Conservation (phyloP, 1,140 invertebrate genomes). For the Ptiloglossa arizonensis region DNA sequence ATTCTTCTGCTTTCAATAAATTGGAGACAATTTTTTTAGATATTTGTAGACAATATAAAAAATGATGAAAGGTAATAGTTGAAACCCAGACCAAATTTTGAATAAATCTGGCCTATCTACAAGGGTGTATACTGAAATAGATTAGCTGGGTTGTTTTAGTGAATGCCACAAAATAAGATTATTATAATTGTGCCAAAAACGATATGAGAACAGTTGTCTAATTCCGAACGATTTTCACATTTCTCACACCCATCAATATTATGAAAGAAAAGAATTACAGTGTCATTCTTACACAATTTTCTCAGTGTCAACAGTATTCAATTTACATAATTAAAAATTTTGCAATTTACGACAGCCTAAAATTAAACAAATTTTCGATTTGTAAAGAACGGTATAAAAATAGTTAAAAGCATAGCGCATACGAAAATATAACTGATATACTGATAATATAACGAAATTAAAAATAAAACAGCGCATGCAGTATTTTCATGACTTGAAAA, state of each 20-base stretch:
- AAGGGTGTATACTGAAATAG: constrained; percentile 74
- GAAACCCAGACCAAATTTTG: constrained; percentile 24
- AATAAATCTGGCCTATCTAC: constrained; percentile 39
- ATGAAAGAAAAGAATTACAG: background rate
- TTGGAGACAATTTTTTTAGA: background rate
- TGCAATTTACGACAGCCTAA: background rate
- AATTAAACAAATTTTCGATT: background rate
- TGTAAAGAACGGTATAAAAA: background rate
- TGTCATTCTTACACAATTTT: background rate
- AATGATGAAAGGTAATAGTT: background rate
- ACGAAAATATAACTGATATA: background rate
- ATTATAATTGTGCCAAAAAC: constrained; percentile 74
- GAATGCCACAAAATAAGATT: constrained; percentile 62
- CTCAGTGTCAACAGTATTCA: background rate
- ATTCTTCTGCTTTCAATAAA: background rate
- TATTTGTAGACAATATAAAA: background rate
- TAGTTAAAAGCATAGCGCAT: background rate
- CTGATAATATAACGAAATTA: background rate
- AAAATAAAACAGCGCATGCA: background rate
- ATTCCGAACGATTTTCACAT: background rate
- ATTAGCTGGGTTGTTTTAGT: constrained; percentile 68
- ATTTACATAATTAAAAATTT: background rate
- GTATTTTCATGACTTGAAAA: background rate
- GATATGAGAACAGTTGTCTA: background rate
- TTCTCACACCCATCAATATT: background rate